Percentiles rank a stretch among this genome's conserved stretches.
Evolutionary conservation across 2,888 invertebrate genomes (phyloP).

Genomic region (Ferrisia virgata): DNA sequence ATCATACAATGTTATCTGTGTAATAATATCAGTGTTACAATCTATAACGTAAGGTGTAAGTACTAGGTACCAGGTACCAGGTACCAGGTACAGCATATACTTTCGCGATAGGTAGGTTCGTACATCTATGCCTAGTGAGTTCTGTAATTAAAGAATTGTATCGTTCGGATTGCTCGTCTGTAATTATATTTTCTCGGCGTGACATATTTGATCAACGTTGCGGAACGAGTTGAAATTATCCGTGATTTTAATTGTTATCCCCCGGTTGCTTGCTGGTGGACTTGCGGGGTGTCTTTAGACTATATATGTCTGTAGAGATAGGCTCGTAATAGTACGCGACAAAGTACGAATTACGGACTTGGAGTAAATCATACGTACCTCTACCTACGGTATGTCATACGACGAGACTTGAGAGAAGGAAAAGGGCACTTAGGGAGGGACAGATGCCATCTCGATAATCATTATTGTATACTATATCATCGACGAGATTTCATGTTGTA

Average conservation of each 20-base stretch:
- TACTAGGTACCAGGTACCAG: no score
- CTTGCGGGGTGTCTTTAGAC: background rate
- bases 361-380: no score
- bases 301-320: no score
- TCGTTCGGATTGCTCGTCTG: background rate
- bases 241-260: background rate
- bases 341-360: slow-evolving; percentile 9
- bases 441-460: slow-evolving; percentile 9
- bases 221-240: slow-evolving; percentile 10
- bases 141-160: slow-evolving; percentile 26
- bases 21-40: background rate
- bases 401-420: background rate
- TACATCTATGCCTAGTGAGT: slow-evolving; percentile 1
- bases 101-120: background rate
- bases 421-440: background rate
- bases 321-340: no score
- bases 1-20: background rate
- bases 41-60: no score
- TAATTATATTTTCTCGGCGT: slow-evolving; percentile 21
- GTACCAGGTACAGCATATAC: background rate
- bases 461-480: slow-evolving; percentile 7
- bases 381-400: background rate
- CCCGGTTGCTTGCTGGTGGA: background rate
- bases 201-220: slow-evolving; percentile 18
- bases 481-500: slow-evolving; percentile 10